phyloP scores from a whole-genome alignment of 1,140 invertebrate species.

The Drosophila tristis region DNA sequence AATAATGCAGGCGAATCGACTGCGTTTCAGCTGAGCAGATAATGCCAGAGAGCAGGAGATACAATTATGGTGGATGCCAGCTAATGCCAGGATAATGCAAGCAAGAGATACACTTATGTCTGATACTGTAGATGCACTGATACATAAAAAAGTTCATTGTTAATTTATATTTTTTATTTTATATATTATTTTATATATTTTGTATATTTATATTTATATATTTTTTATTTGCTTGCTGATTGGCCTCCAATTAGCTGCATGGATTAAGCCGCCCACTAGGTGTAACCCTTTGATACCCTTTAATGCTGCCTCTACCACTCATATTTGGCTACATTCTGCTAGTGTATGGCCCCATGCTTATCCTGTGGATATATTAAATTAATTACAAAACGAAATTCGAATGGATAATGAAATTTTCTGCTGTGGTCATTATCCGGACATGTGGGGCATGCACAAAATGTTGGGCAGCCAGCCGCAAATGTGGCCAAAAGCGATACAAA shows the following conservation, averaged over 20 bases:
- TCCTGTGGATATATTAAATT: constrained; percentile 73
- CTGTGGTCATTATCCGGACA: constrained; percentile 76
- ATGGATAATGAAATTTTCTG: constrained; percentile 76
- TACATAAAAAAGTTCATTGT: too few species aligned
- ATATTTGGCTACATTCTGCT: too few species aligned
- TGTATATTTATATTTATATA: too few species aligned
- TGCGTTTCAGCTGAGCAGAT: neutral
- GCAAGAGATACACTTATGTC: too few species aligned
- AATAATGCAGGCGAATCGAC: constrained; percentile 1
- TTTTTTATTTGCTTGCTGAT: neutral
- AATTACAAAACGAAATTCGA: constrained; percentile 78
- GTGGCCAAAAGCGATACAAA: constrained; percentile 77
- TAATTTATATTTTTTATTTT: too few species aligned
- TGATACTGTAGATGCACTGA: too few species aligned
- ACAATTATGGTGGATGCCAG: too few species aligned
- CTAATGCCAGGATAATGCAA: too few species aligned
- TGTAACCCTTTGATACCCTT: too few species aligned
- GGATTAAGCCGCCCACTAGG: too few species aligned
- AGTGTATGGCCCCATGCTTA: neutral
- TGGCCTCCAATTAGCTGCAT: neutral
- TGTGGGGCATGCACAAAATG: constrained; percentile 72
- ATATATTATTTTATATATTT: too few species aligned
- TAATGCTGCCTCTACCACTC: too few species aligned
- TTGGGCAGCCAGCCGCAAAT: constrained; percentile 60
- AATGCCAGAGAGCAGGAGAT: constrained; percentile 4